Conservation (phyloP, 2,888 invertebrate genomes). For the Aelia acuminata region DNA sequence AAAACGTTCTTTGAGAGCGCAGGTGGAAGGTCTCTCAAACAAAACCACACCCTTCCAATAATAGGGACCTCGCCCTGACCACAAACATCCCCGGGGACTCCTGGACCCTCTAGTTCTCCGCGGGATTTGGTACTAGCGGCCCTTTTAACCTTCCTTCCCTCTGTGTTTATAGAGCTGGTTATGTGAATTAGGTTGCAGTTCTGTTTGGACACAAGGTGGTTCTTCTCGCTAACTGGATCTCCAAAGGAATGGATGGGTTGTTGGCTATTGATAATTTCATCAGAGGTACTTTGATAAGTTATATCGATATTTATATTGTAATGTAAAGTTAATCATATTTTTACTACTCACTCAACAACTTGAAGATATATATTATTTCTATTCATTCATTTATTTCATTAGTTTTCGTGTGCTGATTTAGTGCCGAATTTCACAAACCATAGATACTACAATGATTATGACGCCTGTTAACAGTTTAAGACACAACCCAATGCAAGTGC, state of each 20-base stretch:
- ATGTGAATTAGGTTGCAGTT: conserved; percentile 7
- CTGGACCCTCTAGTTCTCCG: conserved; percentile 34
- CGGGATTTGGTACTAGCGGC: neutral
- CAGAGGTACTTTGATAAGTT: neutral
- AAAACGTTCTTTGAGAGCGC: conserved; percentile 47
- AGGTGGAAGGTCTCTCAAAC: conserved; percentile 45
- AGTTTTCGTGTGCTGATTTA: too few species aligned
- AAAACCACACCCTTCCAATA: conserved; percentile 43
- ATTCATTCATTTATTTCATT: neutral
- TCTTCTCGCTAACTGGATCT: neutral
- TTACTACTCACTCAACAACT: neutral
- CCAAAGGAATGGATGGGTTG: neutral
- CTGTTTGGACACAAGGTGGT: neutral
- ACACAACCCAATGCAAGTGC: too few species aligned
- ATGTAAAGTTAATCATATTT: neutral
- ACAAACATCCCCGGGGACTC: conserved; percentile 38
- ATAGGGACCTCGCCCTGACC: neutral
- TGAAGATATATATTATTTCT: neutral
- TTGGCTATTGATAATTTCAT: neutral
- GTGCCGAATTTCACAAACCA: too few species aligned
- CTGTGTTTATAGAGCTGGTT: conserved; percentile 40
- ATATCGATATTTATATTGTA: neutral
- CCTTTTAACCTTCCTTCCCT: conserved; percentile 14
- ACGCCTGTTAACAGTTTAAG: too few species aligned
- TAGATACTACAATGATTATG: too few species aligned